A percentile compares a stretch with the other conserved stretches of the same genome.
phyloP scores from a whole-genome alignment of 2,888 invertebrate species.

The Chloromyia formosa region DNA sequence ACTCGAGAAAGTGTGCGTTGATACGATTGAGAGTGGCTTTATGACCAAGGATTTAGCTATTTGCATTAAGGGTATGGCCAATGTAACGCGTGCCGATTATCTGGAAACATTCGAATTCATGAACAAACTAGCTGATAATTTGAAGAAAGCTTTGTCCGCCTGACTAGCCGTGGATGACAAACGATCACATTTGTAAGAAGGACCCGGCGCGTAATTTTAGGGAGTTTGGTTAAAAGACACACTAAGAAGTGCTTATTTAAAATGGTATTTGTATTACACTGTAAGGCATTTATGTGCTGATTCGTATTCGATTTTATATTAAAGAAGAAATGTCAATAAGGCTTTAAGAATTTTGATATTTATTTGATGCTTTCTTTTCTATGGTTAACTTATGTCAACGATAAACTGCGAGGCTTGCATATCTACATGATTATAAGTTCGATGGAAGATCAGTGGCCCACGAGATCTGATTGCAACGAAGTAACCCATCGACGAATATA shows the following conservation, averaged over 20 bases:
- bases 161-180: constrained; percentile 16
- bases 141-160: constrained; percentile 63
- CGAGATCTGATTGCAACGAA: no score
- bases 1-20: constrained; percentile 89
- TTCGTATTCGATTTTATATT: constrained; percentile 1
- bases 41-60: constrained; percentile 99
- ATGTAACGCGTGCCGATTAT: constrained; percentile 79
- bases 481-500: no score
- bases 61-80: constrained; percentile 93
- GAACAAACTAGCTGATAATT: constrained; percentile 91
- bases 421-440: no score
- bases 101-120: constrained; percentile 97
- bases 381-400: no score
- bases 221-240: constrained; percentile 6
- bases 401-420: no score
- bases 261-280: not conserved
- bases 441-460: no score
- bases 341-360: not conserved
- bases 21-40: constrained; percentile 91
- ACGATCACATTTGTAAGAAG: constrained; percentile 28
- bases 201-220: not conserved
- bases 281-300: not conserved
- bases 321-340: not conserved
- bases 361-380: no score
- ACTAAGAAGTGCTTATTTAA: constrained; percentile 1